Evolutionary conservation across 2,888 invertebrate species (phyloP).

Genomic region (Rotaria sp.): DNA sequence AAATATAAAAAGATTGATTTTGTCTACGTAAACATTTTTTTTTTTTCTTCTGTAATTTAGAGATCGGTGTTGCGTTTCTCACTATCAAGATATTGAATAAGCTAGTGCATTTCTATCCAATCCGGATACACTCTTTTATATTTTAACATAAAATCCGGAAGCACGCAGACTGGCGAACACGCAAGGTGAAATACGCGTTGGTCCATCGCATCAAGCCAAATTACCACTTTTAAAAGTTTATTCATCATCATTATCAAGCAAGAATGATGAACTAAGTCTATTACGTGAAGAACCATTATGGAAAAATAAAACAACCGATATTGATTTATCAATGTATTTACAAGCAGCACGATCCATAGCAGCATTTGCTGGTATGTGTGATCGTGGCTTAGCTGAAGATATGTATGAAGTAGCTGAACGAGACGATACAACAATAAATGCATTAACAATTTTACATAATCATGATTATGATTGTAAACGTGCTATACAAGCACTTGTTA

Average conservation of each 20-base stretch:
- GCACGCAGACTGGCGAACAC: slow-evolving; percentile 60
- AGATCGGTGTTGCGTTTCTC: slow-evolving; percentile 59
- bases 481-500: slow-evolving; percentile 4
- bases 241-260: background rate
- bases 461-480: slow-evolving; percentile 19
- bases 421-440: slow-evolving; percentile 94
- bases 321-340: slow-evolving; percentile 36
- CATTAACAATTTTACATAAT: slow-evolving; percentile 60
- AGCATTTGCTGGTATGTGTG: slow-evolving; percentile 96
- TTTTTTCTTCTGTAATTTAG: slow-evolving; percentile 46
- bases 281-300: slow-evolving; percentile 32
- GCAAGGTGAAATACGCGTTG: slow-evolving; percentile 62
- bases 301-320: slow-evolving; percentile 32
- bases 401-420: slow-evolving; percentile 90
- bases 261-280: slow-evolving; percentile 23
- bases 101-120: slow-evolving; percentile 56
- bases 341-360: slow-evolving; percentile 69
- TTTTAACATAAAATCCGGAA: slow-evolving; percentile 60
- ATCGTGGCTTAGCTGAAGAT: slow-evolving; percentile 90
- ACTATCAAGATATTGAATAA: slow-evolving; percentile 58
- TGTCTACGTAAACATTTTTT: background rate
- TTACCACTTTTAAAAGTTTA: slow-evolving; percentile 18
- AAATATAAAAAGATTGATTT: background rate
- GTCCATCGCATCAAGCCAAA: slow-evolving; percentile 60
- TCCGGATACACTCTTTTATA: slow-evolving; percentile 59